phyloP scores from a whole-genome alignment of 2,888 invertebrate genomes.

The Cacoxenus indagator region DNA sequence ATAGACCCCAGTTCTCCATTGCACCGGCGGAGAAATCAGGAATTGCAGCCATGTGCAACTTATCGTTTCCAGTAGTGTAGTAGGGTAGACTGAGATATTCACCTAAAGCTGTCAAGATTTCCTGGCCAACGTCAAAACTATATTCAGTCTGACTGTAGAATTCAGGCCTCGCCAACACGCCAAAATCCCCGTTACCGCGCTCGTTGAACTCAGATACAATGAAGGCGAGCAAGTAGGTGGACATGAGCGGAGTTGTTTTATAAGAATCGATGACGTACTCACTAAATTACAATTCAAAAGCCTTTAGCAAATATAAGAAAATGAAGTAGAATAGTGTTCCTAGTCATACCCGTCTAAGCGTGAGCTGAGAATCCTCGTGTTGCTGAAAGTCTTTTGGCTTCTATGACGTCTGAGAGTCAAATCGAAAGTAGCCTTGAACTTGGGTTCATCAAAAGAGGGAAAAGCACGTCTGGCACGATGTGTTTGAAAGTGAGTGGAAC shows the following conservation, averaged over 20 bases:
- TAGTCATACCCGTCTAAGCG: conserved; percentile 44
- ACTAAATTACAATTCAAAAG: conserved; percentile 23
- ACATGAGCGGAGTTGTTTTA: conserved; percentile 76
- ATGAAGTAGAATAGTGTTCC: background rate
- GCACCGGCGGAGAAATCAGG: conserved; percentile 88
- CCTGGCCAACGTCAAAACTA: conserved; percentile 75
- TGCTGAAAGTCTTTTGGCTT: conserved; percentile 58
- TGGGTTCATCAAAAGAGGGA: conserved; percentile 85
- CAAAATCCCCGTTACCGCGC: conserved; percentile 48
- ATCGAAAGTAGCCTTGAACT: conserved; percentile 78
- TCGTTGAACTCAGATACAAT: conserved; percentile 76
- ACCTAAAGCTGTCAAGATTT: conserved; percentile 72
- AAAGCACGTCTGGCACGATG: conserved; percentile 80
- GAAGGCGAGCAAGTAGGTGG: conserved; percentile 86
- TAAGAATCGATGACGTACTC: conserved; percentile 55
- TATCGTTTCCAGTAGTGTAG: conserved; percentile 74
- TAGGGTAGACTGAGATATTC: conserved; percentile 75
- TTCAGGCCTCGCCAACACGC: conserved; percentile 79
- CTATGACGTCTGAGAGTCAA: conserved; percentile 68
- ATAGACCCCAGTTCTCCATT: conserved; percentile 94
- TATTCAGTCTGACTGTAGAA: conserved; percentile 78
- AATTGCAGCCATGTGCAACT: conserved; percentile 88
- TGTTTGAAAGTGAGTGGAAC: conserved; percentile 80
- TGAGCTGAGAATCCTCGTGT: conserved; percentile 45
- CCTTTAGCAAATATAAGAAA: background rate